Conservation (phyloP, 2,797 vertebrate species). For the Sphenopsis melanotis region DNA sequence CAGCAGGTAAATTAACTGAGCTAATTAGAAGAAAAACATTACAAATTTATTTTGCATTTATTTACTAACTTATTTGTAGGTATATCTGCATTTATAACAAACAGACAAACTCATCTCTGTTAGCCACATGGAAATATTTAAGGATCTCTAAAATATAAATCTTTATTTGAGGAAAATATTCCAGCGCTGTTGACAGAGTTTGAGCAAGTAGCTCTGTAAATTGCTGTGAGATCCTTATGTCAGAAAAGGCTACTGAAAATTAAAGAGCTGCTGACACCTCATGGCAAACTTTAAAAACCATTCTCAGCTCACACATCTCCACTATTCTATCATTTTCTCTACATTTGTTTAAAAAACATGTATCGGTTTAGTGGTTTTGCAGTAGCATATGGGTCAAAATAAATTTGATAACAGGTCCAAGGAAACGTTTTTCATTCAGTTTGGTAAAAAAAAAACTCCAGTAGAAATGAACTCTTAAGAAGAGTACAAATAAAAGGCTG, state of each 20-base stretch:
- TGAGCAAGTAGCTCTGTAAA: not conserved
- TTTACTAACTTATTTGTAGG: not conserved
- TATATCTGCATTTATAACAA: not conserved
- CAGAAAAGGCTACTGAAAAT: conserved; percentile 55
- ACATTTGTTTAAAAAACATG: not conserved
- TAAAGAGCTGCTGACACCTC: conserved; percentile 70
- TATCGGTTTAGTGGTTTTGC: not conserved
- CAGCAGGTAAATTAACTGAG: not conserved
- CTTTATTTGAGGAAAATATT: not conserved
- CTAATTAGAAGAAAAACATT: not conserved
- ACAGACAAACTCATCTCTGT: not conserved
- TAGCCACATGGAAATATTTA: not conserved
- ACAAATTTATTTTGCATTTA: not conserved
- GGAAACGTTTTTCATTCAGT: not conserved
- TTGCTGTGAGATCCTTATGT: not conserved
- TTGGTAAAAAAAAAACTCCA: not conserved
- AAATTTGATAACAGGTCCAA: not conserved
- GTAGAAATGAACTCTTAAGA: not conserved
- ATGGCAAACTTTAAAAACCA: conserved; percentile 57
- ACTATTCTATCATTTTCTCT: not conserved
- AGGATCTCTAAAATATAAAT: not conserved
- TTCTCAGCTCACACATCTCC: not conserved
- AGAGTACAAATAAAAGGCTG: not conserved
- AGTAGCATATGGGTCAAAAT: not conserved
- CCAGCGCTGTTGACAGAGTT: not conserved